Base-by-base conservation (phyloP, 92 coral and sea anemone genomes). In the Paramuricea clavata region DNA sequence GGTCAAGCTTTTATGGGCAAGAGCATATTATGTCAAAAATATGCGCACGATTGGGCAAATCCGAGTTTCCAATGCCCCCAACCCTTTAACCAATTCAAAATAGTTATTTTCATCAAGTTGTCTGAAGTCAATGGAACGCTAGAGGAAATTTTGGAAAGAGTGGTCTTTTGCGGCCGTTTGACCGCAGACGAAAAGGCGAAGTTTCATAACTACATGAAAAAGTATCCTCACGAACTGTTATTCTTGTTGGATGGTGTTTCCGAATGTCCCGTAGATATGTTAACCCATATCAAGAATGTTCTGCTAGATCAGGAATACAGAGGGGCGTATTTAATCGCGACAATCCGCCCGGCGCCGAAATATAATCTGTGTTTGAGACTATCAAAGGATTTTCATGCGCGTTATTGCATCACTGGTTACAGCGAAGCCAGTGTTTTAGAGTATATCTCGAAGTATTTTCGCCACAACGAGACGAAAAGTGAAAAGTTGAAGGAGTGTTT, bases 21-120 rank as follows among this genome's bases (percentile, higher is more conserved):
- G 28, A 79, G 71, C 6, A 79, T 49, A 17, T 79, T 79, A 41
- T 79, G 84, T 79, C 50, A 36, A 41, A 79, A 79, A 22, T 61
- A 57, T 13, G 84, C 47, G 11, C 59, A 32, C 39, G 84, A 79
- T n/a, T 79, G 84, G 84, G 84, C 84, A 21, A 61, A 79, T 22
- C 4, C 16, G 1, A 34, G 35, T 5, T 16, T 50, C 22, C 19
- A 7, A 52, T 12, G 41, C 27, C 25, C n/a, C 47, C 17, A 22
- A 25, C 49, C 52, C 12, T 78, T 78, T 78, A 31, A 34, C 56
- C 52, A 57, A 59, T 79, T 79, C 56, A 79, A 57, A 28, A 67
- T 79, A n/a, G 73, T 79, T 21, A 28, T 79, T 59, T 57, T 59
- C 30, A 23, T 79, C 0, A 57, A 79, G 43, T 30, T 79, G 11